A percentile compares a stretch with the other conserved stretches of the same genome.
phyloP scores from a whole-genome alignment of 2,113 vertebrate genomes.

The Microcebus ravelobensis region DNA sequence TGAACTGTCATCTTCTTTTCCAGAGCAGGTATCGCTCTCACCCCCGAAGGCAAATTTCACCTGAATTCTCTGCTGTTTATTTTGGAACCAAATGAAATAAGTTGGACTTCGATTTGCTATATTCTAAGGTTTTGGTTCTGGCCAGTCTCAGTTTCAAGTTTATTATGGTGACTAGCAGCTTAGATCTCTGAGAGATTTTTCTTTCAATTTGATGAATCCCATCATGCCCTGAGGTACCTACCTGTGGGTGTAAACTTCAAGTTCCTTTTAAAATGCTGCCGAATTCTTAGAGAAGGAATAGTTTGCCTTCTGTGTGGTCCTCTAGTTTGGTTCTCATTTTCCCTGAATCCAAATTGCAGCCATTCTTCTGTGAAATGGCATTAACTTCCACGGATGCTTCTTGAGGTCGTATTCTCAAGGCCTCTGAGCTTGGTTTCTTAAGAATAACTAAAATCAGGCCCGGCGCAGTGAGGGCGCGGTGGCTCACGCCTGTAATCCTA shows the following conservation, averaged over 20 bases:
- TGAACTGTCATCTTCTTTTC: neutral
- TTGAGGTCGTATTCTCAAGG: neutral
- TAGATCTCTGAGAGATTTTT: neutral
- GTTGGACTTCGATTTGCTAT: neutral
- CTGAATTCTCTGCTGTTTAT: neutral
- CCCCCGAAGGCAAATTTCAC: neutral
- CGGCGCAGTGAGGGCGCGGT: no score
- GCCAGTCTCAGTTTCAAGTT: neutral
- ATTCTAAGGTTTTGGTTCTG: neutral
- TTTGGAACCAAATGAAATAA: slow-evolving; percentile 10
- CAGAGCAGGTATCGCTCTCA: neutral
- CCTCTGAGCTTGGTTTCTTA: neutral
- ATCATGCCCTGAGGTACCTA: neutral
- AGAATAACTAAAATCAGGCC: neutral
- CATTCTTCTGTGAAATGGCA: neutral
- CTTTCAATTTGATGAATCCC: neutral
- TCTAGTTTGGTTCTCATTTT: slow-evolving; percentile 25
- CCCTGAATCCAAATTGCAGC: neutral
- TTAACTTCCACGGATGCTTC: neutral
- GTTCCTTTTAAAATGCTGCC: neutral
- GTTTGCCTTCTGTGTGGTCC: neutral
- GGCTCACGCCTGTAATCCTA: no score
- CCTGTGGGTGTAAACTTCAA: neutral
- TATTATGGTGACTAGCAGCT: neutral
- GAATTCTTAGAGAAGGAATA: neutral